phyloP scores from a whole-genome alignment of 1,140 invertebrate species.

The Atopsyche davidsoni region DNA sequence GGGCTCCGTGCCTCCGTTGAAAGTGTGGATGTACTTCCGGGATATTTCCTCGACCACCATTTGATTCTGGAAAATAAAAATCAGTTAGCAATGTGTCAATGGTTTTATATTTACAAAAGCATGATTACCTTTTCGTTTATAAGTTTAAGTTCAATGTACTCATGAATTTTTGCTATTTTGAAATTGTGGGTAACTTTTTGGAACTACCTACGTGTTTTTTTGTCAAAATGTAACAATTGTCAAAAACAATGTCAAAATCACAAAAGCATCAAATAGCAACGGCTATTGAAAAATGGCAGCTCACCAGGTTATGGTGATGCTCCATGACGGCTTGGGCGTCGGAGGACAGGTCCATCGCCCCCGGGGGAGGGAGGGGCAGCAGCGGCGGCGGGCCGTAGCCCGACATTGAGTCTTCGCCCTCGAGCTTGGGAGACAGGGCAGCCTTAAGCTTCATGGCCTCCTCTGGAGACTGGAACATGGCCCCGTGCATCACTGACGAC shows the following conservation, averaged over 20 bases:
- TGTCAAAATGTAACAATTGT: no score
- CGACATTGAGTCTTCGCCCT: conserved; percentile 6
- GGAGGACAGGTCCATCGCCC: conserved; percentile 36
- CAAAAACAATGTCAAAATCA: no score
- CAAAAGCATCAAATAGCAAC: no score
- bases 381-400: conserved; percentile 12
- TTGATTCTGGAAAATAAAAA: conserved; percentile 56
- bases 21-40: conserved; percentile 49
- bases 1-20: conserved; percentile 43
- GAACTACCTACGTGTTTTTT: no score
- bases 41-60: conserved; percentile 49
- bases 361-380: conserved; percentile 8
- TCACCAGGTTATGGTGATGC: conserved; percentile 20
- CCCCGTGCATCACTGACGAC: conserved; percentile 44
- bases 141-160: neutral
- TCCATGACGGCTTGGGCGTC: conserved; percentile 27
- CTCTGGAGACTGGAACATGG: conserved; percentile 43
- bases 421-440: conserved; percentile 14
- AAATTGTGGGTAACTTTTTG: no score
- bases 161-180: neutral
- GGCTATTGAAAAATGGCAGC: no score
- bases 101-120: no score
- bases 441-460: conserved; percentile 11
- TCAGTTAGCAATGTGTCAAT: no score
- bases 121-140: no score